Conservation (phyloP, 2,888 invertebrate species). For the Plagiodera versicolora region DNA sequence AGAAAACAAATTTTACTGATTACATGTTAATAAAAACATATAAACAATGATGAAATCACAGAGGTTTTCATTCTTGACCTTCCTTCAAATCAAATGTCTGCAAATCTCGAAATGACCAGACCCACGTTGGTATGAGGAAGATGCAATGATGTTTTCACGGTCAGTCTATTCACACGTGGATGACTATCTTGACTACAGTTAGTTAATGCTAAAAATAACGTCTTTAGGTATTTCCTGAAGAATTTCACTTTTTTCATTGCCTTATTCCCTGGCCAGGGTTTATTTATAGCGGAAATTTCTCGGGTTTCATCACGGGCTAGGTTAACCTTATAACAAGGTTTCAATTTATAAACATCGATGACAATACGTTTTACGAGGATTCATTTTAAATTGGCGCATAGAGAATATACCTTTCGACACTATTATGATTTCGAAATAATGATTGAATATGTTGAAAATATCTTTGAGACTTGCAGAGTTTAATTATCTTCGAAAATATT, state of each 20-base stretch:
- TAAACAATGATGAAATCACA: too few relatives aligned
- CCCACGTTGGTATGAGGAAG: not conserved
- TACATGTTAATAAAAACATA: too few relatives aligned
- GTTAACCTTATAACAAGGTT: not conserved
- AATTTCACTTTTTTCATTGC: constrained; percentile 16
- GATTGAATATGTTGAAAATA: too few relatives aligned
- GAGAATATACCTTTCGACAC: too few relatives aligned
- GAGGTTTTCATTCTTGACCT: too few relatives aligned
- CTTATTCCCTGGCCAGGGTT: not conserved
- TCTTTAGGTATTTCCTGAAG: constrained; percentile 16
- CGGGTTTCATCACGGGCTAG: not conserved
- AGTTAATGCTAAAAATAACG: not conserved
- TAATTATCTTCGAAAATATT: too few relatives aligned
- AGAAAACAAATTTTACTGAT: too few relatives aligned
- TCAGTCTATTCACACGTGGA: not conserved
- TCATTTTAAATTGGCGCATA: not conserved
- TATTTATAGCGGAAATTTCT: not conserved
- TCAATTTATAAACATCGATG: not conserved
- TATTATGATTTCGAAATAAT: too few relatives aligned
- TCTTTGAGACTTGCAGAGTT: too few relatives aligned
- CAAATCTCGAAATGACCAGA: too few relatives aligned
- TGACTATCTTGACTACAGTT: not conserved
- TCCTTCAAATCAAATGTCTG: too few relatives aligned
- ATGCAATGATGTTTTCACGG: not conserved
- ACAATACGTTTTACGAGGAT: not conserved